Conservation (phyloP, 2,797 vertebrate genomes). For the Alosa sapidissima region DNA sequence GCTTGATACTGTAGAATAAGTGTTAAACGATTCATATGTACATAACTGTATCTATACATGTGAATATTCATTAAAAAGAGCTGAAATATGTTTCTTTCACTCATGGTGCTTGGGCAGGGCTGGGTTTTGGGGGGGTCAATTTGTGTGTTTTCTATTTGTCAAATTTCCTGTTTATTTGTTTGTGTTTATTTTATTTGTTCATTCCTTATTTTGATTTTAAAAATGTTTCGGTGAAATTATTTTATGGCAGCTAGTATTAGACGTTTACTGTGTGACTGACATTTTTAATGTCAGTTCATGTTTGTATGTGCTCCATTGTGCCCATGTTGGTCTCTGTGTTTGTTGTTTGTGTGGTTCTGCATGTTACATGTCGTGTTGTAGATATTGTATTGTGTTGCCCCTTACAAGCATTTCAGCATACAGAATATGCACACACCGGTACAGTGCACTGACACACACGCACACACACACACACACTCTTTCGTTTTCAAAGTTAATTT, state of each 20-base stretch:
- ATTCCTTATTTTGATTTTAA: background rate
- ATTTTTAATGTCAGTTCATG: slow-evolving; percentile 39
- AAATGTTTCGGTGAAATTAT: background rate
- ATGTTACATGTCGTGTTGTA: slow-evolving; percentile 14
- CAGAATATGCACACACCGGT: background rate
- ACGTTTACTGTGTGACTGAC: background rate
- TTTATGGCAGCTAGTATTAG: background rate
- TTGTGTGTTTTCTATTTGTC: slow-evolving; percentile 35
- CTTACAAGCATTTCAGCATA: slow-evolving; percentile 16
- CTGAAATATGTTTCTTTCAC: slow-evolving; percentile 46
- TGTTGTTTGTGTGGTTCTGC: background rate
- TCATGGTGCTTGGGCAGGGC: background rate
- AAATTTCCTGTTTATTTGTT: slow-evolving; percentile 29
- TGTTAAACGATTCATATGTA: slow-evolving; percentile 57
- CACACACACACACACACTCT: slow-evolving; percentile 24
- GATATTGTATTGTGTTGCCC: slow-evolving; percentile 18
- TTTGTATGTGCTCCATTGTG: slow-evolving; percentile 50
- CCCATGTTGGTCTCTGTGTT: slow-evolving; percentile 8
- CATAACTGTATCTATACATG: slow-evolving; percentile 71
- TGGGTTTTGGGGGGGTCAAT: background rate
- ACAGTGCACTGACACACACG: background rate
- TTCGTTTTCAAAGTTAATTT: slow-evolving; percentile 14
- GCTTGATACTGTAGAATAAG: slow-evolving; percentile 54
- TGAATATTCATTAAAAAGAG: slow-evolving; percentile 72
- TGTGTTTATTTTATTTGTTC: slow-evolving; percentile 14